phyloP scores from a whole-genome alignment of 2,113 vertebrate genomes.

The Gymnogyps californianus region DNA sequence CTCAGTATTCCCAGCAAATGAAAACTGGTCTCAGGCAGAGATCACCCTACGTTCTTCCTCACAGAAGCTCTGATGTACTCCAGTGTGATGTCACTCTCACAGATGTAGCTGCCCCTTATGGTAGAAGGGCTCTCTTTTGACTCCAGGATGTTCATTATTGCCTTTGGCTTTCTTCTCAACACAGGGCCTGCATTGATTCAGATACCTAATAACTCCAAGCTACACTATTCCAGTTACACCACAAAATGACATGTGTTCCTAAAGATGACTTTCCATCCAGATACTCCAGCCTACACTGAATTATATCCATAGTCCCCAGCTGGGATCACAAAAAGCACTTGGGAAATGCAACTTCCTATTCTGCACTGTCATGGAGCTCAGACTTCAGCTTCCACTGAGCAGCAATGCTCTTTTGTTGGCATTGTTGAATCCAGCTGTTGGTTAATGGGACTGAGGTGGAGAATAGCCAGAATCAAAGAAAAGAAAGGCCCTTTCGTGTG shows the following conservation, averaged over 20 bases:
- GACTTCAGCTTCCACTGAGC: neutral
- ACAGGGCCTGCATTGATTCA: neutral
- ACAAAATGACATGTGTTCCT: neutral
- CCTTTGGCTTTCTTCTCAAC: neutral
- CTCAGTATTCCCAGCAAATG: neutral
- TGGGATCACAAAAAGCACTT: neutral
- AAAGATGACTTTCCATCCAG: neutral
- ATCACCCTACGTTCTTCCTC: neutral
- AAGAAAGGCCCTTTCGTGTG: neutral
- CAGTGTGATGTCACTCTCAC: neutral
- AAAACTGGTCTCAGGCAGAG: neutral
- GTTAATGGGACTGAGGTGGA: neutral
- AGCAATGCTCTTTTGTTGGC: neutral
- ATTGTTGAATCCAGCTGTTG: neutral
- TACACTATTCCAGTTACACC: neutral
- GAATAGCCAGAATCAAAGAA: neutral
- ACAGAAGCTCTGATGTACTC: neutral
- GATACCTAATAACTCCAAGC: neutral
- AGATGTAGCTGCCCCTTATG: neutral
- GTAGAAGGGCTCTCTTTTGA: neutral
- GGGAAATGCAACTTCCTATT: neutral
- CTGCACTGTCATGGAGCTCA: neutral
- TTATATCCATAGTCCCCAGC: neutral
- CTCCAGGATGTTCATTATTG: neutral
- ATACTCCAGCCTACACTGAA: neutral